Percentiles rank a stretch among this genome's conserved stretches.
Conservation (phyloP, 1,140 invertebrate genomes). For the Pseudobourletiella spinata region DNA sequence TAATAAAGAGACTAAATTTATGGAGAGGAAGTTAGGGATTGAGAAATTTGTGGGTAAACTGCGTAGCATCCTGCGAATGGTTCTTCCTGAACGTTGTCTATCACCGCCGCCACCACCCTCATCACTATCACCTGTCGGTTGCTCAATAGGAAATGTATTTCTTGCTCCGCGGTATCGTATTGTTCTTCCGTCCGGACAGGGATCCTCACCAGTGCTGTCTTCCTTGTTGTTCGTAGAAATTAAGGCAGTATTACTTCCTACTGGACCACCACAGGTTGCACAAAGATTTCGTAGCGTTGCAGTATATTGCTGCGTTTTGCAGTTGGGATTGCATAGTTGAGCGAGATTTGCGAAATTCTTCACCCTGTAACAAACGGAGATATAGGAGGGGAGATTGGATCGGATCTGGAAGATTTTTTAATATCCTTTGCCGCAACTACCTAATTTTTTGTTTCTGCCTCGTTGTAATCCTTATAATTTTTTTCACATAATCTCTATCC, state of each 20-base stretch:
- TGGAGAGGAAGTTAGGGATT: too few relatives aligned
- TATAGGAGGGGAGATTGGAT: not conserved
- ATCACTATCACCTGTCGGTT: too few relatives aligned
- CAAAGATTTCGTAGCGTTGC: not conserved
- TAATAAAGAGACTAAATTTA: too few relatives aligned
- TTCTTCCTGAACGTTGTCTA: too few relatives aligned
- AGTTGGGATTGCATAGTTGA: not conserved
- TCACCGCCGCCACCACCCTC: too few relatives aligned
- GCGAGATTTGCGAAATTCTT: not conserved
- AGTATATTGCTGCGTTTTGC: too few relatives aligned
- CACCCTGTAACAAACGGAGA: not conserved
- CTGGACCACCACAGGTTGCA: not conserved
- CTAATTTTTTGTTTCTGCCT: not conserved
- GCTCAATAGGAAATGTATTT: too few relatives aligned
- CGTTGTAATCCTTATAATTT: conserved; percentile 5
- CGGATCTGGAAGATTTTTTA: not conserved
- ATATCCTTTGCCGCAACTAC: not conserved
- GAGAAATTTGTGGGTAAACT: too few relatives aligned
- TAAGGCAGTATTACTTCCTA: not conserved
- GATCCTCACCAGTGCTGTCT: not conserved
- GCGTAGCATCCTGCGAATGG: too few relatives aligned
- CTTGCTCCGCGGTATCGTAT: not conserved
- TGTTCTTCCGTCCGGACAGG: not conserved
- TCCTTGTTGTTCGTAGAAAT: not conserved
- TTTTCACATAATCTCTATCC: not conserved